Conservation (phyloP, 2,113 vertebrate species). For the Hypocryptadius cinnamomeus region DNA sequence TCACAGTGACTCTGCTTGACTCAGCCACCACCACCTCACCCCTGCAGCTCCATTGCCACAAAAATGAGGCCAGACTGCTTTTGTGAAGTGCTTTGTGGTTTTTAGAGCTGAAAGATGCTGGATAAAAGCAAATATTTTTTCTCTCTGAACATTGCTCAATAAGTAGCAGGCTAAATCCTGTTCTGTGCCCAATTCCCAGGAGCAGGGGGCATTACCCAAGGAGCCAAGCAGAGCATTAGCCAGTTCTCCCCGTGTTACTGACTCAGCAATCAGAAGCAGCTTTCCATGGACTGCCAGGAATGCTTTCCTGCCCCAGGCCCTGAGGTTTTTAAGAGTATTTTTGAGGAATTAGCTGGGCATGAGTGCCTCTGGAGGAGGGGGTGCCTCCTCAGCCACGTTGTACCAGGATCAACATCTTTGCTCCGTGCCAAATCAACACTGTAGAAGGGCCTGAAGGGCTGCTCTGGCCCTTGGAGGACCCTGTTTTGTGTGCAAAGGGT, state of each 20-base stretch:
- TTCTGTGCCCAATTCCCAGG: not conserved
- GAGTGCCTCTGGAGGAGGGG: not conserved
- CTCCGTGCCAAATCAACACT: rapidly evolving
- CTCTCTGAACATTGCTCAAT: not conserved
- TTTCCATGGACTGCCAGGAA: not conserved
- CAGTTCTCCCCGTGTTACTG: not conserved
- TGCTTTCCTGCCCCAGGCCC: not conserved
- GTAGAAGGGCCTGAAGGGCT: not conserved
- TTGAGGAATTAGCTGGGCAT: not conserved
- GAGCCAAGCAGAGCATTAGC: not conserved
- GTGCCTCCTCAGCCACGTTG: rapidly evolving
- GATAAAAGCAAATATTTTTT: not conserved
- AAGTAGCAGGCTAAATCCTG: not conserved
- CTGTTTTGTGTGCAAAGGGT: not conserved
- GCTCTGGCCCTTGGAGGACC: not conserved
- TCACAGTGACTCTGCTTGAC: not conserved
- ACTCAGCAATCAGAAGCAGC: not conserved
- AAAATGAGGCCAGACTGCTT: not conserved
- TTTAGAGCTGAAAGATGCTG: not conserved
- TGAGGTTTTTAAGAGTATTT: not conserved
- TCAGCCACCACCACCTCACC: not conserved
- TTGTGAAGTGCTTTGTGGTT: not conserved
- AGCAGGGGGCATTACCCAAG: not conserved
- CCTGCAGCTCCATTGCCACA: not conserved
- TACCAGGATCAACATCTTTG: not conserved